Evolutionary conservation across 1,140 invertebrate species (phyloP).

Genomic region (Nephotettix cincticeps): DNA sequence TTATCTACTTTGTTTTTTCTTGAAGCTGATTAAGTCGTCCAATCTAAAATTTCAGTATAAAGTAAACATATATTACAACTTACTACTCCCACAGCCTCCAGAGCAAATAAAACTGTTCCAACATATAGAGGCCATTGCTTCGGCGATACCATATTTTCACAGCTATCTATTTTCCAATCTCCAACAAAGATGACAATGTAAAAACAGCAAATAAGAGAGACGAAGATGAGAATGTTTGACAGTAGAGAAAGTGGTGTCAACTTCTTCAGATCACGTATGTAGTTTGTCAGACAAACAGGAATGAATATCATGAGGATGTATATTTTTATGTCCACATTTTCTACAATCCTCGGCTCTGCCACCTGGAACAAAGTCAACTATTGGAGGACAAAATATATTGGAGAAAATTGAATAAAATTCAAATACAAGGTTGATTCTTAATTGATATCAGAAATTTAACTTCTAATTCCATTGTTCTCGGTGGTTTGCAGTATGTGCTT

Average conservation of each 20-base stretch:
- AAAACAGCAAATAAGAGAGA: slow-evolving; percentile 47
- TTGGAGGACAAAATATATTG: background rate
- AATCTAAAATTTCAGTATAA: no score
- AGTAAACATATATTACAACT: no score
- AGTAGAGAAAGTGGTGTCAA: slow-evolving; percentile 71
- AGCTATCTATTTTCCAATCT: background rate
- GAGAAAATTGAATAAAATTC: no score
- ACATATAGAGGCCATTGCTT: background rate
- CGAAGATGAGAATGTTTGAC: slow-evolving; percentile 58
- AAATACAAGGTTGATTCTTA: no score
- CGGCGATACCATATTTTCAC: background rate
- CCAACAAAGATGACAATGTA: background rate
- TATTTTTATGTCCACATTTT: slow-evolving; percentile 51
- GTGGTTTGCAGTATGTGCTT: no score
- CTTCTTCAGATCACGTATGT: slow-evolving; percentile 67
- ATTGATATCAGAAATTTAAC: no score
- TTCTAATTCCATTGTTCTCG: no score
- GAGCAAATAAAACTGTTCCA: background rate
- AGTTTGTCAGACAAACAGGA: slow-evolving; percentile 69
- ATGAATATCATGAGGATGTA: slow-evolving; percentile 67
- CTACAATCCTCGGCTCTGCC: background rate
- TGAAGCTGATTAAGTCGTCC: no score
- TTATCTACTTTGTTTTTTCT: no score
- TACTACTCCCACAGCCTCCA: background rate
- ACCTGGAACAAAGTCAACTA: background rate